Evolutionary conservation across 2,888 invertebrate genomes (phyloP).

Genomic region (Hyles lineata): DNA sequence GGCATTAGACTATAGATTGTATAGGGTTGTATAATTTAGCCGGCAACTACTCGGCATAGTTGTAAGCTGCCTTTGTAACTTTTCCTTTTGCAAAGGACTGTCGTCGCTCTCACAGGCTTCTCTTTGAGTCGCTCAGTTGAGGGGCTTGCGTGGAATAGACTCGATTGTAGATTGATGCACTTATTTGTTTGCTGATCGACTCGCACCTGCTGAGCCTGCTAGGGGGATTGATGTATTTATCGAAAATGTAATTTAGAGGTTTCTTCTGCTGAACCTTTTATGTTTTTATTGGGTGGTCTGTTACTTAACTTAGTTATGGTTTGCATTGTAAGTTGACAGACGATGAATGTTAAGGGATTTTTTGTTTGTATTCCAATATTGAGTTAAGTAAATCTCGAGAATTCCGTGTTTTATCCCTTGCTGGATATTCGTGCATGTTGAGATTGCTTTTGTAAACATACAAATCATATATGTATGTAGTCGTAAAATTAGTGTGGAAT

Average conservation of each 20-base stretch:
- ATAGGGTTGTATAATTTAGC: slow-evolving; percentile 9
- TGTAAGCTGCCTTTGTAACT: slow-evolving; percentile 63
- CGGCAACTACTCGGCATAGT: slow-evolving; percentile 35
- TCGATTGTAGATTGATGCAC: slow-evolving; percentile 72
- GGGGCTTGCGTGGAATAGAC: slow-evolving; percentile 69
- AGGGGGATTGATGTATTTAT: slow-evolving; percentile 27
- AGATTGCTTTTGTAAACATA: too few species aligned
- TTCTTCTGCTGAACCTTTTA: slow-evolving; percentile 38
- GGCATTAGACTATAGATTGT: slow-evolving; percentile 1
- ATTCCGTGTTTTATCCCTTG: too few species aligned
- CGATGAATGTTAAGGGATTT: too few species aligned
- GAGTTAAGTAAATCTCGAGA: too few species aligned
- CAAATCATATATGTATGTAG: too few species aligned
- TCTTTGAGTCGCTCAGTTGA: slow-evolving; percentile 72
- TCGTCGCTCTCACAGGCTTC: slow-evolving; percentile 60
- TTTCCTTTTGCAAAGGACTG: slow-evolving; percentile 62
- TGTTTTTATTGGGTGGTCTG: neutral
- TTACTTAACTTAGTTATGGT: too few species aligned
- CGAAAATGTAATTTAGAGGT: slow-evolving; percentile 50
- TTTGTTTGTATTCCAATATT: too few species aligned
- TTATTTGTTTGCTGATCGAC: slow-evolving; percentile 81
- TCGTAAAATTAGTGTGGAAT: too few species aligned
- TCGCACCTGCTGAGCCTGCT: slow-evolving; percentile 41
- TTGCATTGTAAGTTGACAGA: too few species aligned
- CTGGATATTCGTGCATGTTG: too few species aligned